Percentiles rank a stretch among this genome's conserved stretches.
Conservation (phyloP, 1,140 invertebrate genomes). For the Anagrus nilaparvatae region DNA sequence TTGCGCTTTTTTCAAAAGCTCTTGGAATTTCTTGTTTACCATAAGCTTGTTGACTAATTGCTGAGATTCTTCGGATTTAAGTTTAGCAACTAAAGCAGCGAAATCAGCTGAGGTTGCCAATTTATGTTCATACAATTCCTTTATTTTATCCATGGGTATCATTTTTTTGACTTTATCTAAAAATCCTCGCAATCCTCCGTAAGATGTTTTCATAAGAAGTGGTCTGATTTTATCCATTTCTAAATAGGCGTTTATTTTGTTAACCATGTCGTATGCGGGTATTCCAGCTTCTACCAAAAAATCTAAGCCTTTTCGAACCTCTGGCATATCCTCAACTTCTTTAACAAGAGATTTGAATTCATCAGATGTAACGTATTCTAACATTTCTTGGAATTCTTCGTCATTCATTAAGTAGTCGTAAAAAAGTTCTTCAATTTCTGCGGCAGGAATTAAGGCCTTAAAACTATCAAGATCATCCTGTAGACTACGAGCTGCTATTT, state of each 20-base stretch:
- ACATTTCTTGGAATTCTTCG: slow-evolving; percentile 17
- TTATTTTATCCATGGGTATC: slow-evolving; percentile 20
- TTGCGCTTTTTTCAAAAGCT: slow-evolving; percentile 4
- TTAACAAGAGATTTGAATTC: slow-evolving; percentile 17
- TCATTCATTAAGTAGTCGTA: slow-evolving; percentile 19
- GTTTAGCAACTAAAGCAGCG: slow-evolving; percentile 7
- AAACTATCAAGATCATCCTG: slow-evolving; percentile 19
- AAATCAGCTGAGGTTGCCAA: slow-evolving; percentile 6
- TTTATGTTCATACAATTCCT: slow-evolving; percentile 21
- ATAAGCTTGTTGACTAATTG: slow-evolving; percentile 5
- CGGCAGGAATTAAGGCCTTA: slow-evolving; percentile 10
- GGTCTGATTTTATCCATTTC: slow-evolving; percentile 10
- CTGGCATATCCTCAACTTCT: slow-evolving; percentile 16
- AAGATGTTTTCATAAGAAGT: not conserved
- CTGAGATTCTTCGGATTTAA: slow-evolving; percentile 19
- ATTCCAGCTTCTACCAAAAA: slow-evolving; percentile 14
- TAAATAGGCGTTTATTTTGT: slow-evolving; percentile 19
- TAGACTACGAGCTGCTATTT: too few species aligned
- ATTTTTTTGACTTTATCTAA: slow-evolving; percentile 18
- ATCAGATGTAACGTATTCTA: slow-evolving; percentile 16
- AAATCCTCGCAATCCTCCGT: slow-evolving; percentile 18
- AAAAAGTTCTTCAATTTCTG: slow-evolving; percentile 15
- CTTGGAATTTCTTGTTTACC: not conserved
- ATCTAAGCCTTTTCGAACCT: slow-evolving; percentile 15
- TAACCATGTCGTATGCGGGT: slow-evolving; percentile 15